phyloP scores from a whole-genome alignment of 2,888 invertebrate species.

The Lottia scabra region DNA sequence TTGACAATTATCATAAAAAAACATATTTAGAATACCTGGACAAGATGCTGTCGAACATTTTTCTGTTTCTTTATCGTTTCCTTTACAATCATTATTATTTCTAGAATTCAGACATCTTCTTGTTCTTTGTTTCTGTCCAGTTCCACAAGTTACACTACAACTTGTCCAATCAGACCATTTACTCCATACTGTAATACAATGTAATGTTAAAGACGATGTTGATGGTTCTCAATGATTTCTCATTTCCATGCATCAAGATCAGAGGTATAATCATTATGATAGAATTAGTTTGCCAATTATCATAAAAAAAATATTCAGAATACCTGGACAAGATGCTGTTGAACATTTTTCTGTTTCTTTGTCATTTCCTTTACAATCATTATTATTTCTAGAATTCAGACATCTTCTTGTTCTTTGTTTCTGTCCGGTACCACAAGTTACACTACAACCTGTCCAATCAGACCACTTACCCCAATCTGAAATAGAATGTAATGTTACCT shows the following conservation, averaged over 20 bases:
- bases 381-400: not conserved
- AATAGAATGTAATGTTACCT: not conserved
- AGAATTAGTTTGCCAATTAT: too few species aligned
- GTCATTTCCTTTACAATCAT: not conserved
- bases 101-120: conserved; percentile 1
- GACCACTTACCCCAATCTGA: not conserved
- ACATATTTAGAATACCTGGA: too few species aligned
- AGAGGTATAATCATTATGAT: too few species aligned
- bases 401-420: conserved; percentile 8
- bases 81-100: not conserved
- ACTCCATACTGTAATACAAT: not conserved
- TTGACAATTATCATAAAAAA: too few species aligned
- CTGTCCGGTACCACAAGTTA: conserved; percentile 10
- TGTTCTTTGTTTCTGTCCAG: conserved; percentile 7
- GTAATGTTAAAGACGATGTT: not conserved
- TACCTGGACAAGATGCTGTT: conserved; percentile 2
- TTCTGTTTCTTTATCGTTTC: not conserved
- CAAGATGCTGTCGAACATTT: not conserved
- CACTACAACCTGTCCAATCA: conserved; percentile 4
- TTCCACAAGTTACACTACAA: conserved; percentile 13
- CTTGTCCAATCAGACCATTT: not conserved
- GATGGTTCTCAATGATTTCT: too few species aligned
- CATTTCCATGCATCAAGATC: too few species aligned
- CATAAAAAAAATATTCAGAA: too few species aligned
- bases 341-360: not conserved